These are phyloP conservation scores for Cebus imitator DNA, from an alignment of 2,113 vertebrate genomes.

Conservation along the genomic window DNA sequence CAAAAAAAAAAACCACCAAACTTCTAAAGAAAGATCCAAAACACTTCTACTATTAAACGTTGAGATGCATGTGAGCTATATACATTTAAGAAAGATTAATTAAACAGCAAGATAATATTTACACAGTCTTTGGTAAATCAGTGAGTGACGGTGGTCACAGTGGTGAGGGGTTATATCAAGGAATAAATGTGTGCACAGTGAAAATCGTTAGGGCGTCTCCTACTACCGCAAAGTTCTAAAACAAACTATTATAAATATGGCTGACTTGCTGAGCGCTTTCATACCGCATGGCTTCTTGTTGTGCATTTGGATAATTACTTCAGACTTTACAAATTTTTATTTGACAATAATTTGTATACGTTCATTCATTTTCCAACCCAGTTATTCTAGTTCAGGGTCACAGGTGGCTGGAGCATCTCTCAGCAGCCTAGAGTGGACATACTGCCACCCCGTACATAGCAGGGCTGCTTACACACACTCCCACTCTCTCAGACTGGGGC, in stretches of 20 bases:
- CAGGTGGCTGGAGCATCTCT: not conserved
- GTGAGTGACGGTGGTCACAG: not conserved
- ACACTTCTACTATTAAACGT: not conserved
- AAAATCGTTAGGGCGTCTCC: not conserved
- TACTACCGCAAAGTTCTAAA: not conserved
- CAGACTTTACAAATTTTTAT: not conserved
- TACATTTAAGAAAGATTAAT: not conserved
- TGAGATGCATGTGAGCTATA: not conserved
- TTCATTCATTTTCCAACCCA: not conserved
- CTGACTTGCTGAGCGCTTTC: not conserved
- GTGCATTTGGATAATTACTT: not conserved
- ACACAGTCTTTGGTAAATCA: not conserved
- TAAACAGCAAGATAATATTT: not conserved
- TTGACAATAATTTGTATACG: not conserved
- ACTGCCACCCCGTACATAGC: not conserved
- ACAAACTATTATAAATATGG: not conserved
- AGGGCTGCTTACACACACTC: not conserved
- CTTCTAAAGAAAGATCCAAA: not conserved
- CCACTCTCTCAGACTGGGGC: not conserved
- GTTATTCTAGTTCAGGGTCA: not conserved
- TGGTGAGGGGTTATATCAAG: not conserved
- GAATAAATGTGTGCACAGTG: not conserved
- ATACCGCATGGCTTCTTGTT: not conserved
- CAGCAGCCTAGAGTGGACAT: not conserved
- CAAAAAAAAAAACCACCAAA: not conserved